Percentiles rank a stretch among this genome's conserved stretches.
These are phyloP conservation scores for Pandion haliaetus DNA, from an alignment of 2,113 vertebrate species.

Conservation along the genomic window DNA sequence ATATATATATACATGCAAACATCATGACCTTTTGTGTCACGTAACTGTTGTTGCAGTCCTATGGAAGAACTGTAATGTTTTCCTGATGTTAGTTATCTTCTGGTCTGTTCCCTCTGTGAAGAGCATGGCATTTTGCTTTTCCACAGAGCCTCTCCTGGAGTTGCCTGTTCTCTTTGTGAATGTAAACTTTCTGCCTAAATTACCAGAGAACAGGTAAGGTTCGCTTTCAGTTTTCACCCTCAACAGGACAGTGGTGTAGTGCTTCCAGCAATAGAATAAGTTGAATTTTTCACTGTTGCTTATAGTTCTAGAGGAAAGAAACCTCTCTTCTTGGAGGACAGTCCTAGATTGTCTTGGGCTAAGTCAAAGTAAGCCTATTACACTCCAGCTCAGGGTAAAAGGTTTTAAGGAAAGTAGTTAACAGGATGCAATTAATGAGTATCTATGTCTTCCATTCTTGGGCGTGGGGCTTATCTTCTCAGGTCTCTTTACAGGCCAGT, in stretches of 20 bases:
- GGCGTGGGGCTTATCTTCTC: background rate
- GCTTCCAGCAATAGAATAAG: background rate
- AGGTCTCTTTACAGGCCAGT: background rate
- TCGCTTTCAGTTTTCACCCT: background rate
- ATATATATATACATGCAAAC: background rate
- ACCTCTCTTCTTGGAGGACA: background rate
- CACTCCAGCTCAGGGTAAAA: background rate
- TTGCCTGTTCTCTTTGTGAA: no score
- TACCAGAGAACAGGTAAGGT: no score
- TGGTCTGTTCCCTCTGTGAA: background rate
- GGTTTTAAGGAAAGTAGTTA: background rate
- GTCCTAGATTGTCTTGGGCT: background rate
- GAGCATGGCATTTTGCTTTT: background rate
- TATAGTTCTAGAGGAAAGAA: background rate
- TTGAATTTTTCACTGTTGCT: background rate
- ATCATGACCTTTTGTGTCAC: background rate
- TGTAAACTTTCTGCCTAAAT: background rate
- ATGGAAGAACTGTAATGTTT: background rate
- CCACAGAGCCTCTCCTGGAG: background rate
- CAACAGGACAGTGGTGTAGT: no score
- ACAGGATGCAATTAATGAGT: background rate
- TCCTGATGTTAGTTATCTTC: background rate
- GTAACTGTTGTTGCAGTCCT: background rate
- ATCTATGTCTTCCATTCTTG: background rate
- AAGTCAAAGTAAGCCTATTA: background rate